Conservation (phyloP, 2,113 vertebrate species). For the Merops nubicus region DNA sequence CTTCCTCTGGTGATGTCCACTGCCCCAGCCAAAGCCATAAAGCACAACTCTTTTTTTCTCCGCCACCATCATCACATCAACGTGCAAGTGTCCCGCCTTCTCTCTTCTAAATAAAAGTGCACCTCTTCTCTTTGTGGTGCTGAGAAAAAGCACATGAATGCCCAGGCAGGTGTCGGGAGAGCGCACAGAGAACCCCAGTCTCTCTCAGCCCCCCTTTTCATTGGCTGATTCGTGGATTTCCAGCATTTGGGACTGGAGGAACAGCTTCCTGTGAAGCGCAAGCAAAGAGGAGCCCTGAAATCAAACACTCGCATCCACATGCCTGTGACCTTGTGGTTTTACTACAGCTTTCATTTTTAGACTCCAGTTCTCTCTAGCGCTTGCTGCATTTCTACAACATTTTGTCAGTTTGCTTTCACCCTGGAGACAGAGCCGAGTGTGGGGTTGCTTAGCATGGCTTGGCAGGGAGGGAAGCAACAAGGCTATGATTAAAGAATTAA, state of each 20-base stretch:
- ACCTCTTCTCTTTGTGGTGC: not conserved
- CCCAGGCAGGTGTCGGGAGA: not conserved
- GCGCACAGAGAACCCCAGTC: not conserved
- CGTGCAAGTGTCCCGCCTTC: not conserved
- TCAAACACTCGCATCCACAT: not conserved
- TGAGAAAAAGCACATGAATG: not conserved
- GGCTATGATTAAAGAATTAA: conserved; percentile 37
- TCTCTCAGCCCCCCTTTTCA: not conserved
- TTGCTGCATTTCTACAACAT: not conserved
- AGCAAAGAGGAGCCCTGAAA: not conserved
- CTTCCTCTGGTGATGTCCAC: not conserved
- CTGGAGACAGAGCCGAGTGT: not conserved
- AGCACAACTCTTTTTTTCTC: not conserved
- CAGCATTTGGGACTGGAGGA: not conserved
- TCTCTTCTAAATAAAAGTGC: not conserved
- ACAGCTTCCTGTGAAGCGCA: not conserved
- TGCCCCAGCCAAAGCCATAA: not conserved
- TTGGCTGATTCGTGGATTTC: not conserved
- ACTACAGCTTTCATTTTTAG: conserved; percentile 52
- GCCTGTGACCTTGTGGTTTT: conserved; percentile 53
- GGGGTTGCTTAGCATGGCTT: not conserved
- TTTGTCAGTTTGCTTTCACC: not conserved
- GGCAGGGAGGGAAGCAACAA: conserved; percentile 6
- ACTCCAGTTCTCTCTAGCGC: not conserved
- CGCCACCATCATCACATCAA: not conserved